A percentile compares a stretch with the other conserved stretches of the same genome.
phyloP scores from a whole-genome alignment of 2,888 invertebrate species.

The Dicyrtomina minuta region DNA sequence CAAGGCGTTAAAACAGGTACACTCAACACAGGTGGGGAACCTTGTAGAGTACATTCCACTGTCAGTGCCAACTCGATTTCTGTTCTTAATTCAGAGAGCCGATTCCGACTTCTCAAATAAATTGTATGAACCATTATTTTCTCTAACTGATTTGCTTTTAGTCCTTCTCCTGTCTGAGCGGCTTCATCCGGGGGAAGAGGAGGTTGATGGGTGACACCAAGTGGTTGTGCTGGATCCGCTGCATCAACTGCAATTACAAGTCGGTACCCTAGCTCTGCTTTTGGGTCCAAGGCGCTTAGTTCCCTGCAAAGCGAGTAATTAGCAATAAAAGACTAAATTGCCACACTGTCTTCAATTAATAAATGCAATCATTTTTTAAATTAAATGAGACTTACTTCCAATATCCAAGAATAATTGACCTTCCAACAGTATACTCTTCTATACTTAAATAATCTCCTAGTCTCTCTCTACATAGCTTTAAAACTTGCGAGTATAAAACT shows the following conservation, averaged over 20 bases:
- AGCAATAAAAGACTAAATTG: neutral
- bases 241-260: conserved; percentile 85
- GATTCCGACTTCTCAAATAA: conserved; percentile 83
- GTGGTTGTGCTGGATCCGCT: conserved; percentile 73
- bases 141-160: conserved; percentile 66
- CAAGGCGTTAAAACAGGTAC: conserved; percentile 87
- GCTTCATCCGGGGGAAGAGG: conserved; percentile 58
- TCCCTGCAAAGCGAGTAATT: conserved; percentile 57
- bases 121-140: conserved; percentile 91
- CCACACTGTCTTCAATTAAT: neutral
- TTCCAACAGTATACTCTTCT: conserved; percentile 87
- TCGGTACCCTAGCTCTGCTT: conserved; percentile 83
- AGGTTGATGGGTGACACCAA: conserved; percentile 62
- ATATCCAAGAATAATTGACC: conserved; percentile 87
- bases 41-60: conserved; percentile 74
- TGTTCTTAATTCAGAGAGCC: conserved; percentile 78
- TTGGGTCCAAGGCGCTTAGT: conserved; percentile 64
- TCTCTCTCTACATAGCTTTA: conserved; percentile 82
- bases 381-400: conserved; percentile 69
- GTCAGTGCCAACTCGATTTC: conserved; percentile 62
- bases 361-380: conserved; percentile 4
- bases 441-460: conserved; percentile 85
- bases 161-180: conserved; percentile 58
- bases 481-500: conserved; percentile 81
- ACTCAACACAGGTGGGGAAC: conserved; percentile 89